Percentiles rank a stretch among this genome's conserved stretches.
phyloP scores from a whole-genome alignment of 2,113 vertebrate species.

The Oenanthe oenanthe region DNA sequence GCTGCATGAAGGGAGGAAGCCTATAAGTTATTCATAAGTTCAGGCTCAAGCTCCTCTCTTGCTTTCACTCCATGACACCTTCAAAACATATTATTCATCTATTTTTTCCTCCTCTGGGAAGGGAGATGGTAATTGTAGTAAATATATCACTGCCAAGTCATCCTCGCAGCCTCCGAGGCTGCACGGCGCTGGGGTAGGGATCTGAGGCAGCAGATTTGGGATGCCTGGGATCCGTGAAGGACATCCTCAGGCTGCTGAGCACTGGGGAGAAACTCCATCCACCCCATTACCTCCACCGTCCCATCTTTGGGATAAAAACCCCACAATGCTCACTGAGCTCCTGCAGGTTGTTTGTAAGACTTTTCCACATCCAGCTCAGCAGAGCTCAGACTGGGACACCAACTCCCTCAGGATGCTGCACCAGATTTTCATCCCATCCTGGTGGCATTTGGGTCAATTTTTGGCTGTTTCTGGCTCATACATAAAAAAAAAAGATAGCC shows the following conservation, averaged over 20 bases:
- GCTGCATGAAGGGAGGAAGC: slow-evolving; percentile 46
- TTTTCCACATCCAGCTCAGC: fast-evolving
- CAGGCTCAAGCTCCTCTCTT: slow-evolving; percentile 47
- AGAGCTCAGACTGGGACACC: fast-evolving
- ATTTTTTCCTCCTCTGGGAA: slow-evolving; percentile 39
- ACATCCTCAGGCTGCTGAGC: background rate
- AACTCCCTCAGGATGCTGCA: background rate
- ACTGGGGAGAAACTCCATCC: fast-evolving
- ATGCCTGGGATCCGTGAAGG: background rate
- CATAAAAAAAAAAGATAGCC: no score
- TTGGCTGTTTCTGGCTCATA: background rate
- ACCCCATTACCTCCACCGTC: background rate
- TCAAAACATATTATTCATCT: slow-evolving; percentile 68
- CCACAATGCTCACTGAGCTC: fast-evolving
- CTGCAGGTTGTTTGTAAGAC: fast-evolving
- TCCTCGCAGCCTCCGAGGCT: background rate
- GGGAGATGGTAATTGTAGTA: slow-evolving; percentile 54
- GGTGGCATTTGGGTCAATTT: background rate
- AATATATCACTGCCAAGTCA: slow-evolving; percentile 60
- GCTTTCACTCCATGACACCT: slow-evolving; percentile 61
- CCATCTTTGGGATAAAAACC: background rate
- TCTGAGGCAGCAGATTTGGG: background rate
- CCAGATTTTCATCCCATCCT: background rate
- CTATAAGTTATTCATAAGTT: slow-evolving; percentile 76
- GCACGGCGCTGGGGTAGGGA: background rate